Conservation (phyloP, 1,140 invertebrate species). For the Magallana ariakensis region DNA sequence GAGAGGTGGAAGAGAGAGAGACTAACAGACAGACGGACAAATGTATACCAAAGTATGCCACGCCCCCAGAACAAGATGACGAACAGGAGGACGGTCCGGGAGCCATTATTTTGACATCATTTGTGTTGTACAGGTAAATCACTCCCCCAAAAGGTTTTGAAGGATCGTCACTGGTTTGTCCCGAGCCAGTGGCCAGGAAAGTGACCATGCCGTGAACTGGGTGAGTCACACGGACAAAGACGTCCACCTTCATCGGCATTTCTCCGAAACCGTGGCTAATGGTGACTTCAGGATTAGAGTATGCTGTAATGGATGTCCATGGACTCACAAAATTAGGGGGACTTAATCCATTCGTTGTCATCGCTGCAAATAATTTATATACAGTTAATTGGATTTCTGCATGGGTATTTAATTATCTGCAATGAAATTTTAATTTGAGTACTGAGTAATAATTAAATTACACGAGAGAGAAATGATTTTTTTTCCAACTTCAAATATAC, state of each 20-base stretch:
- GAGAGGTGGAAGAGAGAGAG: neutral
- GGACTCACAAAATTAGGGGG: conserved; percentile 33
- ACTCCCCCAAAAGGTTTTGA: conserved; percentile 45
- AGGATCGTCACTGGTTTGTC: conserved; percentile 25
- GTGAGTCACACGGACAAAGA: conserved; percentile 42
- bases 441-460: too few species aligned
- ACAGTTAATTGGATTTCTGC: too few species aligned
- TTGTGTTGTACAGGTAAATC: conserved; percentile 48
- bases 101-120: conserved; percentile 47
- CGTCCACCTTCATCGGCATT: conserved; percentile 56
- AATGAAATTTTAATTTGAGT: too few species aligned
- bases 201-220: neutral
- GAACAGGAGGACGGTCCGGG: conserved; percentile 45
- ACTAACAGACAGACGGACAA: neutral
- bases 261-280: conserved; percentile 42
- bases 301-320: conserved; percentile 40
- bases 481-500: too few species aligned
- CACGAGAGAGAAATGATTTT: too few species aligned
- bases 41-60: conserved; percentile 48
- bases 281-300: conserved; percentile 42
- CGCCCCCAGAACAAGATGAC: conserved; percentile 35
- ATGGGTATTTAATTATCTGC: too few species aligned
- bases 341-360: conserved; percentile 9
- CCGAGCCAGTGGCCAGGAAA: conserved; percentile 47
- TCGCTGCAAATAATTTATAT: neutral